Conservation (phyloP, 2,113 vertebrate species). For the Hydrolagus affinis region DNA sequence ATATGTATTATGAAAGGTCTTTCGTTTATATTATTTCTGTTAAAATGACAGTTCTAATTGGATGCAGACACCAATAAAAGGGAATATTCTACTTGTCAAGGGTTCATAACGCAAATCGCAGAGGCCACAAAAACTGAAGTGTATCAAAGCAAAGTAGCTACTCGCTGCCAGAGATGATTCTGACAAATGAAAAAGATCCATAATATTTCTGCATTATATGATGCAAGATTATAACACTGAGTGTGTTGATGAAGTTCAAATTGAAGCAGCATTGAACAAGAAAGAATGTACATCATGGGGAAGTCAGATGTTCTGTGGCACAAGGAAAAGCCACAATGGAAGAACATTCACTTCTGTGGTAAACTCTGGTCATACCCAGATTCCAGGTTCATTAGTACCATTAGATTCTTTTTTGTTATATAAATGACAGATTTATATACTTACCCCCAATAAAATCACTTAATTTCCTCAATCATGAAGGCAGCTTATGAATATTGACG, state of each 20-base stretch:
- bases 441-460: not conserved
- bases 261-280: not conserved
- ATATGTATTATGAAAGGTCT: not conserved
- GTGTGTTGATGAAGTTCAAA: not conserved
- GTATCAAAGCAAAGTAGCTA: not conserved
- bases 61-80: not conserved
- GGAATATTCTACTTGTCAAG: not conserved
- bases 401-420: too few relatives aligned
- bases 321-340: not conserved
- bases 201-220: not conserved
- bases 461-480: conserved; percentile 6
- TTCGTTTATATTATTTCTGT: not conserved
- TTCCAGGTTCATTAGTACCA: too few relatives aligned
- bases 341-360: not conserved
- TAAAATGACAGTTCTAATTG: not conserved
- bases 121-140: not conserved
- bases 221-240: too few relatives aligned
- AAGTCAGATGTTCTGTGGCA: not conserved
- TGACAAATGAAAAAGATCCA: not conserved
- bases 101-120: not conserved
- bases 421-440: too few relatives aligned
- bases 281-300: not conserved
- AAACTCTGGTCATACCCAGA: too few relatives aligned
- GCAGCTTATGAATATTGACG: conserved; percentile 22
- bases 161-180: not conserved